Percentiles rank a stretch among this genome's conserved stretches.
Conservation (phyloP, 2,797 vertebrate species). For the Heterohyrax brucei region DNA sequence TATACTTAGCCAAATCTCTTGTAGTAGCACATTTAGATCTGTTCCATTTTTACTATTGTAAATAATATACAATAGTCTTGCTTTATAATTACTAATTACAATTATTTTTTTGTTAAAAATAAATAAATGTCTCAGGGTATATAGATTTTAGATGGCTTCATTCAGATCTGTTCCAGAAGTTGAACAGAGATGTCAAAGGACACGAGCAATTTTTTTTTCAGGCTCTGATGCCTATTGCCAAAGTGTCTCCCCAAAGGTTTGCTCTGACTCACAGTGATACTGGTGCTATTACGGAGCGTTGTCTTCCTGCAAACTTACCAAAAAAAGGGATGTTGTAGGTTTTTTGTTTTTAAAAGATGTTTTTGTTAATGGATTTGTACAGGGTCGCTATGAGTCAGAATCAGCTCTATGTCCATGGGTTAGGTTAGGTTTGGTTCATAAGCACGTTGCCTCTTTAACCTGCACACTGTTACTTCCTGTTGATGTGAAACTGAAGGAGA, state of each 20-base stretch:
- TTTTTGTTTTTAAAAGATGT: background rate
- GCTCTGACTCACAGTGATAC: background rate
- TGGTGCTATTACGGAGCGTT: background rate
- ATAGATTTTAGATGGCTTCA: background rate
- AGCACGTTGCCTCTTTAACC: background rate
- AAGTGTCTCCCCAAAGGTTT: background rate
- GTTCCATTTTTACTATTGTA: background rate
- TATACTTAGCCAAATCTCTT: background rate
- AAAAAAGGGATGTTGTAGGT: background rate
- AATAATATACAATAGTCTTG: background rate
- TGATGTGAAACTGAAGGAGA: background rate
- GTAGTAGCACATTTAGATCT: background rate
- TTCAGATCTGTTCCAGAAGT: background rate
- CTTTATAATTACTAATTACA: background rate
- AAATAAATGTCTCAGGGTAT: background rate
- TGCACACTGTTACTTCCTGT: slow-evolving; percentile 20
- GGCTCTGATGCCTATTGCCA: background rate
- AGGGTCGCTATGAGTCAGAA: no score
- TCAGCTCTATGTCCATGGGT: no score
- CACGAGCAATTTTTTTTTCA: background rate
- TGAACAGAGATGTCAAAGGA: background rate
- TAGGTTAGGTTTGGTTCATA: background rate
- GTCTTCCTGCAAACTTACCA: slow-evolving; percentile 2
- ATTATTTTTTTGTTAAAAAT: background rate
- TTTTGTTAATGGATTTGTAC: background rate